Evolutionary conservation across 2,113 vertebrate genomes (phyloP), one percentile per base, ranked within the genome.

Genomic region (Nerophis lumbriciformis): DNA sequence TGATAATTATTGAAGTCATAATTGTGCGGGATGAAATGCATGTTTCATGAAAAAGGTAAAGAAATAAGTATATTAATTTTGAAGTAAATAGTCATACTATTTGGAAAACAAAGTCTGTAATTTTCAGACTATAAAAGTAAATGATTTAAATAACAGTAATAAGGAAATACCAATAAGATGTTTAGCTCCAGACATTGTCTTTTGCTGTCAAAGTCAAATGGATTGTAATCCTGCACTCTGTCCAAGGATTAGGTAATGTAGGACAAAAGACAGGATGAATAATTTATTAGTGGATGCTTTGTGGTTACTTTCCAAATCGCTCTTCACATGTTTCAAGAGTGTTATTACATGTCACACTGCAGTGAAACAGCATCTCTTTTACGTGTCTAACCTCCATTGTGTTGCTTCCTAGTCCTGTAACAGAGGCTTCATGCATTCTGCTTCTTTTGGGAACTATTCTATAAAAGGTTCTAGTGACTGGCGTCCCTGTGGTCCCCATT

Each of bases 401-500:
- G 53, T 15, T 37, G 5, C 28, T 6, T 35, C 51, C 6, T 16
- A 80, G 69, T 69, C 63, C 60, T 65, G 53, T 89, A 80, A 86
- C 78, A 75, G 83, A 81, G 77, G 83, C 85, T 88, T 81, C 82
- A 87, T 85, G 76, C 80, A n/a, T 21, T 56, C 21, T 84, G 80
- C 81, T 78, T 78, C 78, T 88, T 84, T 73, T 65, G 79, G 86
- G 83, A 72, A 44, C 76, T 75, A 60, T 84, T 88, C 83, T 90
- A 86, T 86, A 86, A 87, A 88, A 87, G 85, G 85, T 84, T 79
- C 78, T 71, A 61, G 77, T 81, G 72, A 80, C 73, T 77, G 38
- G 69, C 76, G 83, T 90, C 89, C 89, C 89, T 73, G 71, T 66
- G 89, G 89, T 88, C 75, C 88, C 86, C 86, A 90, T 90, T 90